Evolutionary conservation across 1,140 invertebrate genomes (phyloP).

Genomic region (Lasaia peninsularis): DNA sequence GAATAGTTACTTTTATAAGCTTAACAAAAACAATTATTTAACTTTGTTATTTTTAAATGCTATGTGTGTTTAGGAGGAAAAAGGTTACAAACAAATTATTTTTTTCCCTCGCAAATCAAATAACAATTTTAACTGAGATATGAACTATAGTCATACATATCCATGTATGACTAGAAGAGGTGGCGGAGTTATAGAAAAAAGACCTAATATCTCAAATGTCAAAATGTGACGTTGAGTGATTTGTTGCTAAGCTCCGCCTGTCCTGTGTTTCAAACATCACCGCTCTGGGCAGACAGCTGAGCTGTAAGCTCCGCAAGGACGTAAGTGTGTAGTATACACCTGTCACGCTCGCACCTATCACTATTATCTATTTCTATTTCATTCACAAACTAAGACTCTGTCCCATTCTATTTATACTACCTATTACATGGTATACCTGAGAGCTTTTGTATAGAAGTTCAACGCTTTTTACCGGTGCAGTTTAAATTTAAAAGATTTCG

Average conservation of each 20-base stretch:
- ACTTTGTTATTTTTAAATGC: too few relatives aligned
- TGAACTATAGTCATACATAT: slow-evolving; percentile 18
- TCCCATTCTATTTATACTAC: slow-evolving; percentile 69
- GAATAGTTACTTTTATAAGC: too few relatives aligned
- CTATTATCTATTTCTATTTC: slow-evolving; percentile 44
- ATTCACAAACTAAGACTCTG: slow-evolving; percentile 47
- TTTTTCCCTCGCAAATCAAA: background rate
- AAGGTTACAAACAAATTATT: too few relatives aligned
- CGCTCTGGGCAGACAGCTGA: slow-evolving; percentile 71
- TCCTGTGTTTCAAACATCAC: slow-evolving; percentile 78
- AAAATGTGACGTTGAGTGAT: slow-evolving; percentile 79
- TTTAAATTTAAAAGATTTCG: slow-evolving; percentile 64
- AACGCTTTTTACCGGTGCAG: slow-evolving; percentile 66
- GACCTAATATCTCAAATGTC: slow-evolving; percentile 78
- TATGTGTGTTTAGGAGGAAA: too few relatives aligned
- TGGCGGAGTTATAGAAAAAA: slow-evolving; percentile 75
- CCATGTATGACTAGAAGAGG: slow-evolving; percentile 43
- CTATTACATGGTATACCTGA: slow-evolving; percentile 68
- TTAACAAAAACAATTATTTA: too few relatives aligned
- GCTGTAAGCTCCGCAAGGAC: slow-evolving; percentile 63
- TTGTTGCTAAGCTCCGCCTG: slow-evolving; percentile 78
- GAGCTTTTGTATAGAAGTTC: slow-evolving; percentile 74
- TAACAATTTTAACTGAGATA: background rate
- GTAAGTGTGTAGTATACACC: slow-evolving; percentile 57
- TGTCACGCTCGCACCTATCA: slow-evolving; percentile 48